phyloP scores from a whole-genome alignment of 2,113 vertebrate species.

The Mobula birostris region DNA sequence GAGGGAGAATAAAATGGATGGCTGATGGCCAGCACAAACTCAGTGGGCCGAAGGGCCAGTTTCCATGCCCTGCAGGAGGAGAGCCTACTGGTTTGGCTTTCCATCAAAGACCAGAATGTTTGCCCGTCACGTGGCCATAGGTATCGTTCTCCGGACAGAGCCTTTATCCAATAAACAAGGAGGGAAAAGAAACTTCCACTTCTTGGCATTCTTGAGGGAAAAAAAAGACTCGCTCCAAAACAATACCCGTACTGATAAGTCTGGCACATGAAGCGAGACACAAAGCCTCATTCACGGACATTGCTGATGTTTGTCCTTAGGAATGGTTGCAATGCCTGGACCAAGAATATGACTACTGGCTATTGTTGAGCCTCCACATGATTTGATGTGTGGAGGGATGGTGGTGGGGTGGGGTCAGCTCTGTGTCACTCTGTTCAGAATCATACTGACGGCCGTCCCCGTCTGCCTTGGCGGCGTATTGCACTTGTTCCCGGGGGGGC shows the following conservation, averaged over 20 bases:
- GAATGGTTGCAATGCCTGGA: neutral
- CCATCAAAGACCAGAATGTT: no score
- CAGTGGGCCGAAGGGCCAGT: no score
- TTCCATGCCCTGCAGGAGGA: no score
- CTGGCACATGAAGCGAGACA: neutral
- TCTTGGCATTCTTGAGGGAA: neutral
- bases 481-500: no score
- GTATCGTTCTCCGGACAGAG: neutral
- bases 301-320: neutral
- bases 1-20: no score
- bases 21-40: no score
- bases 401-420: neutral
- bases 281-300: neutral
- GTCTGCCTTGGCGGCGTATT: neutral
- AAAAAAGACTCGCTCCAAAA: neutral
- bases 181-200: neutral
- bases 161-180: neutral
- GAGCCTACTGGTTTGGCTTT: no score
- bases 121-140: no score
- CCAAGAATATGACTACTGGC: neutral
- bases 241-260: neutral
- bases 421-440: neutral
- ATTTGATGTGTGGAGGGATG: neutral
- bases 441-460: neutral
- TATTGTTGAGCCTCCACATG: neutral